Base-by-base conservation (phyloP, 2,888 invertebrate genomes). In the Megaustenia siamemsis region DNA sequence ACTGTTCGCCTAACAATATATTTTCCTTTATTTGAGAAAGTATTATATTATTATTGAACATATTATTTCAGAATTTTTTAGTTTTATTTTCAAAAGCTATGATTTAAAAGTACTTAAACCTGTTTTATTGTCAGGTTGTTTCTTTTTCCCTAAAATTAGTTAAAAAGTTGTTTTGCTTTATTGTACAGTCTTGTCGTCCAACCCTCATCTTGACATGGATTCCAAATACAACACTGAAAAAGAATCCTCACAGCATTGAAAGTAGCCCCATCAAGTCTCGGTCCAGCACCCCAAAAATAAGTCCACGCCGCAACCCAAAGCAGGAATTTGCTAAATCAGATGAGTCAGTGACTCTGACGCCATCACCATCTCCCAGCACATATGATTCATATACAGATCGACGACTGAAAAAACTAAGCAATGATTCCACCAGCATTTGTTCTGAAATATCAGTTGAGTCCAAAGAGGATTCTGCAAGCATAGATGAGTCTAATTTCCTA, bases 121-220 rank as follows among this genome's bases (percentile, higher is more conserved):
- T n/a, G n/a, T n/a, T n/a, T n/a, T n/a, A n/a, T n/a, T n/a, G n/a
- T n/a, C n/a, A n/a, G n/a, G n/a, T n/a, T n/a, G n/a, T n/a, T n/a
- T n/a, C n/a, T n/a, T n/a, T n/a, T n/a, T n/a, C n/a, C n/a, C n/a
- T n/a, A n/a, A n/a, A n/a, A n/a, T n/a, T n/a, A n/a, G n/a, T n/a
- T n/a, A n/a, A n/a, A n/a, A n/a, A n/a, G n/a, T n/a, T n/a, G n/a
- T n/a, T 66, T 28, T 66, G 66, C n/a, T n/a, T 24, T 60, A 0
- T 56, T 32, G 45, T 90, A 24, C 87, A 94, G 94, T 88, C 90
- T 8, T 89, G 93, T 84, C 94, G 93, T 96, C 97, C 89, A 35
- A 98, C 98, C 0, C 95, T 98, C 21, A 96, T 97, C 88, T 95
- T 98, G 3, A 98, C 97, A 86, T 98, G 98, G 98, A 97, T 98